These are phyloP conservation scores for Enoplosus armatus DNA, from an alignment of 2,797 vertebrate genomes.

Conservation along the genomic window DNA sequence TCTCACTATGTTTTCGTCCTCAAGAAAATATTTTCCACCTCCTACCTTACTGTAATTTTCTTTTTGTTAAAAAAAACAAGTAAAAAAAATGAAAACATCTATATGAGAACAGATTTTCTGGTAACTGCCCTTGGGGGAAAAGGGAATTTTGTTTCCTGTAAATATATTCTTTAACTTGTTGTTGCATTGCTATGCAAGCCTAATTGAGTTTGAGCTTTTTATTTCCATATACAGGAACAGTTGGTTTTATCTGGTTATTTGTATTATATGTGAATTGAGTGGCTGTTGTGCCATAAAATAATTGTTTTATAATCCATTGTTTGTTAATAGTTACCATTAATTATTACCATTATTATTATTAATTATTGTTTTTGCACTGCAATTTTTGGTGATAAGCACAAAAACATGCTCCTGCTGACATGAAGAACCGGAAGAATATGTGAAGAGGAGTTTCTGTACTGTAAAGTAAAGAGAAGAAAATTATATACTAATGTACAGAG, in stretches of 20 bases:
- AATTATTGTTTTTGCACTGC: conserved; percentile 99
- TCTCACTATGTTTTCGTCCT: conserved; percentile 93
- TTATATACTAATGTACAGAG: conserved; percentile 90
- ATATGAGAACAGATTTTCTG: conserved; percentile 81
- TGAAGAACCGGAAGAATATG: conserved; percentile 96
- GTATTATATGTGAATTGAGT: conserved; percentile 99
- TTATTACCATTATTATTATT: conserved; percentile 89
- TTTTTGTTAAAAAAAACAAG: conserved; percentile 92
- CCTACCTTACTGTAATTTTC: conserved; percentile 91
- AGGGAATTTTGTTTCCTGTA: conserved; percentile 93
- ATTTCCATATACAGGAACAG: conserved; percentile 88
- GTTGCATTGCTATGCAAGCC: conserved; percentile 99
- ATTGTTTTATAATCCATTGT: conserved; percentile 95
- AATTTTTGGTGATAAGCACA: conserved; percentile 99
- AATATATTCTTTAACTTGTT: conserved; percentile 94
- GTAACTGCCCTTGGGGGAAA: conserved; percentile 81
- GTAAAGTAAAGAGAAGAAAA: conserved; percentile 91
- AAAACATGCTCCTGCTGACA: conserved; percentile 98
- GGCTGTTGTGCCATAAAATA: conserved; percentile 98
- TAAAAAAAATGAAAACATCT: conserved; percentile 76
- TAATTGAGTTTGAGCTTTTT: conserved; percentile 91
- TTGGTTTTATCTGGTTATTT: conserved; percentile 95
- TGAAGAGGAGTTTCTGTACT: conserved; percentile 97
- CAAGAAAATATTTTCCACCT: conserved; percentile 91
- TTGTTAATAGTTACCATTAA: conserved; percentile 89